A percentile compares a stretch with the other conserved stretches of the same genome.
Evolutionary conservation across 2,888 invertebrate species (phyloP).

Genomic region (Volucella inanis): DNA sequence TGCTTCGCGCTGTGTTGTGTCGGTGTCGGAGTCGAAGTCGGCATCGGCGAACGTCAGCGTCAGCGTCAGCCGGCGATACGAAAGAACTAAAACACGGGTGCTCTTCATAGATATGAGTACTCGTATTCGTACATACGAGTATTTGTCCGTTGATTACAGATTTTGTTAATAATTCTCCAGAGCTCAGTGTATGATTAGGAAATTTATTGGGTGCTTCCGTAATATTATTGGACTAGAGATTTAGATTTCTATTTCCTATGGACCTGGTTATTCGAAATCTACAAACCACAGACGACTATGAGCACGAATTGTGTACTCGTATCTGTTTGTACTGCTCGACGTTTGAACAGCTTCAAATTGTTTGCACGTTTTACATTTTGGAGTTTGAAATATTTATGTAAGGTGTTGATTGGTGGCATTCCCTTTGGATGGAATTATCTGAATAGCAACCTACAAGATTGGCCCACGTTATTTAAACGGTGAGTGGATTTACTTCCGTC

Average conservation of each 20-base stretch:
- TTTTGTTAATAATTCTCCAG: conserved; percentile 31
- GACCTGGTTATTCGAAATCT: neutral
- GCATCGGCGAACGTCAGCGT: too few species aligned
- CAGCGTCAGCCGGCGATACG: conserved; percentile 26
- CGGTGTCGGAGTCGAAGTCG: neutral
- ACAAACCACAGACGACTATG: too few species aligned
- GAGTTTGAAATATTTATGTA: too few species aligned
- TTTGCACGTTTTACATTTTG: too few species aligned
- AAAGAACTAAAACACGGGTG: conserved; percentile 33
- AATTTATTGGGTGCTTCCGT: conserved; percentile 57
- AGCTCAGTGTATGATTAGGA: conserved; percentile 45
- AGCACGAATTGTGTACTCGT: too few species aligned
- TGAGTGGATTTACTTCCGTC: too few species aligned
- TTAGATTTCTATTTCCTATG: conserved; percentile 9
- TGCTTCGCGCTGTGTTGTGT: conserved; percentile 30
- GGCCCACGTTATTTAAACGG: too few species aligned
- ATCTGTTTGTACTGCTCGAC: too few species aligned
- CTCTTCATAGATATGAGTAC: neutral
- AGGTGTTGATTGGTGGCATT: too few species aligned
- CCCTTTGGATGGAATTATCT: too few species aligned
- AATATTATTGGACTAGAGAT: conserved; percentile 26
- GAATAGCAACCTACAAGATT: too few species aligned
- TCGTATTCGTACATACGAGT: neutral
- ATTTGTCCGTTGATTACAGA: conserved; percentile 33
- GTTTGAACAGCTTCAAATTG: neutral